Conservation (phyloP, 2,888 invertebrate species). For the Sarcophaga subvicina region DNA sequence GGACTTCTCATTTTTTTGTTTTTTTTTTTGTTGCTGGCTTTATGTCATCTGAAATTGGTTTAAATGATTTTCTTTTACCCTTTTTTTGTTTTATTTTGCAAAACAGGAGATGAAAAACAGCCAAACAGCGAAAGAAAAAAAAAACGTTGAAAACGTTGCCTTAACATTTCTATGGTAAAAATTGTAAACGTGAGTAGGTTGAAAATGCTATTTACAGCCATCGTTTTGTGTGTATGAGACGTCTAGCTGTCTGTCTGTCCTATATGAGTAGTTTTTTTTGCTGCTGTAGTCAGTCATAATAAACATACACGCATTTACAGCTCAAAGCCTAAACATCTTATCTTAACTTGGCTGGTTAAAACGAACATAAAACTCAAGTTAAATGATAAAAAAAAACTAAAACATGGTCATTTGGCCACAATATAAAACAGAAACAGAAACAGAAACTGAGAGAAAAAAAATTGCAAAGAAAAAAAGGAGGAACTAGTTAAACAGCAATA, state of each 20-base stretch:
- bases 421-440: slow-evolving; percentile 50
- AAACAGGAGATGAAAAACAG: slow-evolving; percentile 7
- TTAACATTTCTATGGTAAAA: slow-evolving; percentile 40
- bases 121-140: neutral
- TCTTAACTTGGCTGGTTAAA: slow-evolving; percentile 63
- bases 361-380: slow-evolving; percentile 59
- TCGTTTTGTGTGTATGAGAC: slow-evolving; percentile 5
- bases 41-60: slow-evolving; percentile 49
- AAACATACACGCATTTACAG: slow-evolving; percentile 63
- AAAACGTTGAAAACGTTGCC: slow-evolving; percentile 9
- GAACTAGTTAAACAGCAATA: slow-evolving; percentile 63
- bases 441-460: neutral
- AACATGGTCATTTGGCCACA: slow-evolving; percentile 48
- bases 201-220: slow-evolving; percentile 54
- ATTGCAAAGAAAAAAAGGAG: slow-evolving; percentile 3
- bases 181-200: slow-evolving; percentile 63
- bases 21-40: slow-evolving; percentile 1
- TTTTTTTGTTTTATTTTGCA: slow-evolving; percentile 1
- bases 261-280: neutral
- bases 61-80: slow-evolving; percentile 30
- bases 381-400: slow-evolving; percentile 54
- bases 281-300: slow-evolving; percentile 46
- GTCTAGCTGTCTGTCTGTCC: slow-evolving; percentile 17
- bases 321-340: slow-evolving; percentile 68
- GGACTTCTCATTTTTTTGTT: neutral